These are phyloP conservation scores for Kradibia gibbosae DNA, from an alignment of 1,140 invertebrate species.

Conservation along the genomic window DNA sequence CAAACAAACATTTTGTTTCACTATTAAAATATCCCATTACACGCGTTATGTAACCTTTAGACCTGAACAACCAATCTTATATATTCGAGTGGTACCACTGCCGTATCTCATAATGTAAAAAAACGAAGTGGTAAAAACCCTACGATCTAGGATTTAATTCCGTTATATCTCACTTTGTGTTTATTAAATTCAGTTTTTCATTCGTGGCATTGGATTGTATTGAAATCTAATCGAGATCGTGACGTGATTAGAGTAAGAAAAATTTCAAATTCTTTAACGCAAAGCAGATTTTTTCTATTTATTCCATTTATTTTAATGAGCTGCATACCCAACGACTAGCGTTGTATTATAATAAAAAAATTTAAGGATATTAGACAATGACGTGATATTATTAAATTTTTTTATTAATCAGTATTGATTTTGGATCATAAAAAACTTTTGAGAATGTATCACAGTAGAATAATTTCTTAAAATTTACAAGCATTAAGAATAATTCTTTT, in stretches of 20 bases:
- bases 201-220: background rate
- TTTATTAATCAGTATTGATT: too few relatives aligned
- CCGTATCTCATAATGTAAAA: background rate
- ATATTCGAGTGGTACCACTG: background rate
- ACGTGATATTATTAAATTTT: background rate
- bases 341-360: background rate
- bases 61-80: constrained; percentile 2
- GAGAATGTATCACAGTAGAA: too few relatives aligned
- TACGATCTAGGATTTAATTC: background rate
- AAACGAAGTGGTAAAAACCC: background rate
- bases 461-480: too few relatives aligned
- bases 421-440: too few relatives aligned
- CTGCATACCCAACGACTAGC: background rate
- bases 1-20: constrained; percentile 31
- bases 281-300: background rate
- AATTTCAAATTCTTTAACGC: background rate
- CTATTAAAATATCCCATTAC: constrained; percentile 46
- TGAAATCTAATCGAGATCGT: background rate
- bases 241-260: background rate
- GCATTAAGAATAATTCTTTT: too few relatives aligned
- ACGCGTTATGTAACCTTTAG: constrained; percentile 16
- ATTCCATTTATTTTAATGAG: background rate
- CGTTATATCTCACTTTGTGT: constrained; percentile 1
- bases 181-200: constrained; percentile 19
- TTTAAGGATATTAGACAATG: background rate